Base-by-base conservation (phyloP, 2,113 vertebrate genomes). In the Corydoras maculifer region DNA sequence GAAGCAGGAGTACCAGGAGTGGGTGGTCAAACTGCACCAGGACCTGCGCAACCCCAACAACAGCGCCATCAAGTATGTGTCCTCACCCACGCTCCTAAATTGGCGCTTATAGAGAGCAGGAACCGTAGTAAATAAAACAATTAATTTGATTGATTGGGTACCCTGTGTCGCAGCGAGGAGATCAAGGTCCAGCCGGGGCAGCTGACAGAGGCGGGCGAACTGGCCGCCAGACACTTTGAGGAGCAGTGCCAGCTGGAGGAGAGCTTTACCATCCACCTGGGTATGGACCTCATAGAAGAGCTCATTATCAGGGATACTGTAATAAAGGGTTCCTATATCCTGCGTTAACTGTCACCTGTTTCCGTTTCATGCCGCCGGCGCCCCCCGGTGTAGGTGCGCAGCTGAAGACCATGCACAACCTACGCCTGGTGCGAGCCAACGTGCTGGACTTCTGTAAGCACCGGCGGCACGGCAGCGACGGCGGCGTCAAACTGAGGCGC, bases 391-490 rank as follows among this genome's bases (percentile, higher is more conserved):
- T 76, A 99, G 97, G 97, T 67, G 97, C 97, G 32, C 97, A 99
- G 75, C n/a, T 99, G 78, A 99, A 99, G 88, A 99, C 97, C 18
- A 99, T 99, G 97, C 97, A 99, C 82, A 99, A 99, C 67, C 82
- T 99, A 79, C 91, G 97, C 7, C 78, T 99, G 80, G 84, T 98
- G 69, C 89, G 94, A 29, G 92, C 95, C 0, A 92, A 98, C 13
- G 88, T 94, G 84, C 78, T 98, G 75, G 95, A 97, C 75, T 95
- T 98, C 83, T 99, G 97, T 68, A 96, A 94, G 50, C 93, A 99
- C 73, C 91, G 93, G 15, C 92, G 91, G 13, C 89, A 90, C 32
- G 91, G 94, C 29, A 92, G 92, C 50, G 89, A 92, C 0, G 95
- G 97, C 0, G 95, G 97, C 0, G 92, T 92, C 6, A 99, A 98